Conservation (phyloP, 64 coral and sea anemone species). For the Acropora yongei region DNA sequence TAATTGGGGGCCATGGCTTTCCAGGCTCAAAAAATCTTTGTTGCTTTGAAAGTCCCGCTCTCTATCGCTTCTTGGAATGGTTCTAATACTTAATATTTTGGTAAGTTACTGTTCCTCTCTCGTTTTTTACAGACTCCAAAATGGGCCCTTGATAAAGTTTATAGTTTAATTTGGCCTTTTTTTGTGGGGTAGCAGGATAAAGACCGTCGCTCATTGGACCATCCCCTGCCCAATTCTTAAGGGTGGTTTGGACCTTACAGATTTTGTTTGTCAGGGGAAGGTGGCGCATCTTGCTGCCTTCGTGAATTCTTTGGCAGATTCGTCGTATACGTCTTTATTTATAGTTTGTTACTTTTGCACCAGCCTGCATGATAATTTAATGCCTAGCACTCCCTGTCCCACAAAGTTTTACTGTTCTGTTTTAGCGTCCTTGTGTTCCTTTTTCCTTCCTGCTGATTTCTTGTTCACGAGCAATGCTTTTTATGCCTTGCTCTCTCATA, state of each 20-base stretch:
- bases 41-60: background rate
- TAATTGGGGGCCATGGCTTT: background rate
- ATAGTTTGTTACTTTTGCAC: background rate
- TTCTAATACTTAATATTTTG: background rate
- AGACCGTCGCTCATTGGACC: background rate
- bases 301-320: background rate
- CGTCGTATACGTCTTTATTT: background rate
- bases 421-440: no score
- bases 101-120: background rate
- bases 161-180: conserved; percentile 2
- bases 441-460: no score
- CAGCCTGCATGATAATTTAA: background rate
- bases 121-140: background rate
- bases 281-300: background rate
- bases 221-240: background rate
- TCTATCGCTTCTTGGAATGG: background rate
- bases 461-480: no score
- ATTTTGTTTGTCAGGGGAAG: background rate
- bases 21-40: background rate
- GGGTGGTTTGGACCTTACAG: background rate
- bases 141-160: background rate
- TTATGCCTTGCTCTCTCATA: no score
- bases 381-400: background rate
- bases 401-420: background rate
- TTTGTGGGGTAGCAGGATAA: background rate